Conservation (phyloP, 2,113 vertebrate species). For the Edolisoma coerulescens region DNA sequence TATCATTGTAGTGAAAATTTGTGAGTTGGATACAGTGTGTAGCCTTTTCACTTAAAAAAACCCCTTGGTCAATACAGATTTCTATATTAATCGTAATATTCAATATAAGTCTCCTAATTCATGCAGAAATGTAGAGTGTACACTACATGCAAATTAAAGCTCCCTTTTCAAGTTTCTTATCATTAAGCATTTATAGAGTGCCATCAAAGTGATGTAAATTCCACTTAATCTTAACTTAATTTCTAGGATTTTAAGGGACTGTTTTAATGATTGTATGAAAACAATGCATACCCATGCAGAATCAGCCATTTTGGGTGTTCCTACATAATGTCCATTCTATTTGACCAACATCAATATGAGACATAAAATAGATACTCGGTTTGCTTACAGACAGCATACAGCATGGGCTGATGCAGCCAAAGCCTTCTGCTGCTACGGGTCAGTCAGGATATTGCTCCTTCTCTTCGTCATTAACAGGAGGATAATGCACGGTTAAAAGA, state of each 20-base stretch:
- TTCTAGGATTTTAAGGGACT: background rate
- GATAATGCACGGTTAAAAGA: background rate
- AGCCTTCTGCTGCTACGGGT: background rate
- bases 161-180: background rate
- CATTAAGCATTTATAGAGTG: background rate
- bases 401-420: background rate
- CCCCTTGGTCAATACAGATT: background rate
- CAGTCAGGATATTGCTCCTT: background rate
- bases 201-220: background rate
- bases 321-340: background rate
- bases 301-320: background rate
- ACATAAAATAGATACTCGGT: fast-evolving
- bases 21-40: background rate
- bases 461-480: background rate
- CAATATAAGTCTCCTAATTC: background rate
- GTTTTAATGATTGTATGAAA: background rate
- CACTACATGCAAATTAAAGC: background rate
- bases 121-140: fast-evolving
- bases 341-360: background rate
- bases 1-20: background rate
- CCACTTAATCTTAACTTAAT: background rate
- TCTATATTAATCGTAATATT: background rate
- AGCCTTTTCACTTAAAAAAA: background rate
- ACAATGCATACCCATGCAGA: background rate
- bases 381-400: background rate